Conservation (phyloP, 2,888 invertebrate genomes). For the Aspidiotus destructor region DNA sequence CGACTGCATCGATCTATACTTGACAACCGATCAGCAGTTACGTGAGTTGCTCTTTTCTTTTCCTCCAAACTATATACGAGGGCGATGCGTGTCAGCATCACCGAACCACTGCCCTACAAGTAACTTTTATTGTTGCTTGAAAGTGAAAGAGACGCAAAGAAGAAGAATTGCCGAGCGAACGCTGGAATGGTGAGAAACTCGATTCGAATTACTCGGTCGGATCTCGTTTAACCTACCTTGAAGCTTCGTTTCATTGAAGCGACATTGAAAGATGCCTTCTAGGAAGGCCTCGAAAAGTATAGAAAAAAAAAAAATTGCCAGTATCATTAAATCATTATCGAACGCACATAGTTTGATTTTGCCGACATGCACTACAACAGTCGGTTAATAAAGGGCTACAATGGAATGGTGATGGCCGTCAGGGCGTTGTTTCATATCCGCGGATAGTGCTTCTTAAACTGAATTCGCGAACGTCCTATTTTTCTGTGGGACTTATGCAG, state of each 20-base stretch:
- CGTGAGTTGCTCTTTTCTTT: too few relatives aligned
- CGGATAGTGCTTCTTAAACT: constrained; percentile 12
- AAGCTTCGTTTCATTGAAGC: constrained; percentile 25
- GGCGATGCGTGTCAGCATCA: too few relatives aligned
- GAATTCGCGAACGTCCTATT: background rate
- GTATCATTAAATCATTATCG: constrained; percentile 14
- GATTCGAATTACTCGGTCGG: too few relatives aligned
- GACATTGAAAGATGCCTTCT: constrained; percentile 28
- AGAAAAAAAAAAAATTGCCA: constrained; percentile 25
- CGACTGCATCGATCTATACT: too few relatives aligned
- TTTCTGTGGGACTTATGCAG: background rate
- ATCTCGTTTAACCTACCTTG: constrained; percentile 23
- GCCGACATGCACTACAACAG: background rate
- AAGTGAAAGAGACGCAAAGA: too few relatives aligned
- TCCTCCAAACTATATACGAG: too few relatives aligned
- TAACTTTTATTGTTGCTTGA: too few relatives aligned
- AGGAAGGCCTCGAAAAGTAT: constrained; percentile 21
- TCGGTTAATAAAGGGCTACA: constrained; percentile 20
- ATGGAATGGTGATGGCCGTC: constrained; percentile 6
- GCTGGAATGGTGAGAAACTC: too few relatives aligned
- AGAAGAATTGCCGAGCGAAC: too few relatives aligned
- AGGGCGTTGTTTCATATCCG: background rate
- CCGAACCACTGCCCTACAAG: too few relatives aligned
- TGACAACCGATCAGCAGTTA: too few relatives aligned
- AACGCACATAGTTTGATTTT: too few relatives aligned